A percentile compares a stretch with the other conserved stretches of the same genome.
Evolutionary conservation across 2,888 invertebrate genomes (phyloP).

Genomic region (Unio pictorum): DNA sequence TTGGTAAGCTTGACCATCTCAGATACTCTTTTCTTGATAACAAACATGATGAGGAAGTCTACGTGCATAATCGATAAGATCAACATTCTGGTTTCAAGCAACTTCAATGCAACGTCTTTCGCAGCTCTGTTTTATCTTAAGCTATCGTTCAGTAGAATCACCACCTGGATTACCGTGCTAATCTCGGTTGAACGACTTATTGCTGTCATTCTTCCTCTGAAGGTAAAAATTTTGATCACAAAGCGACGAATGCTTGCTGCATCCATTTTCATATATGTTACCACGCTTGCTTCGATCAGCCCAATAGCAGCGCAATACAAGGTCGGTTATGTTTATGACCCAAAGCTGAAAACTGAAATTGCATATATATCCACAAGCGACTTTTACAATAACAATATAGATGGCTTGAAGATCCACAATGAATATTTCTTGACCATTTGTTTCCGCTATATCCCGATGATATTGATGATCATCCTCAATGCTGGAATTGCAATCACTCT

Average conservation of each 20-base stretch:
- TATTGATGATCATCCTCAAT: constrained; percentile 28
- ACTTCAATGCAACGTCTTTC: constrained; percentile 28
- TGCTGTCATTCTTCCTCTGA: constrained; percentile 38
- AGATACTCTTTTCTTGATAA: constrained; percentile 30
- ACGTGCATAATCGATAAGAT: constrained; percentile 27
- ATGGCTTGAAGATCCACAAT: constrained; percentile 26
- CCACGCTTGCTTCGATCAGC: constrained; percentile 16
- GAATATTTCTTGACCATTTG: constrained; percentile 29
- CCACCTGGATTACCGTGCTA: constrained; percentile 30
- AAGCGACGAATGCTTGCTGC: constrained; percentile 23
- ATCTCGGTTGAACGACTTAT: constrained; percentile 35
- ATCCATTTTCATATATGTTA: constrained; percentile 23
- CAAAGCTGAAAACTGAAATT: constrained; percentile 6
- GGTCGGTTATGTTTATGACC: constrained; percentile 10
- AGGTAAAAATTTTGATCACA: constrained; percentile 26
- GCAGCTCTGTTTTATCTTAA: constrained; percentile 30
- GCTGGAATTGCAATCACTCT: constrained; percentile 20
- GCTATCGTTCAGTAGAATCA: constrained; percentile 31
- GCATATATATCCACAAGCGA: constrained; percentile 26
- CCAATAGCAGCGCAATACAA: constrained; percentile 32
- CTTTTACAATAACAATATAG: constrained; percentile 27
- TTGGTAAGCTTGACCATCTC: constrained; percentile 32
- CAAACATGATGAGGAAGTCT: constrained; percentile 36
- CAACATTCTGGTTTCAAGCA: constrained; percentile 17
- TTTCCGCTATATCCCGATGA: constrained; percentile 34